Evolutionary conservation across 1,140 invertebrate genomes (phyloP).

Genomic region (Nasonia vitripennis): DNA sequence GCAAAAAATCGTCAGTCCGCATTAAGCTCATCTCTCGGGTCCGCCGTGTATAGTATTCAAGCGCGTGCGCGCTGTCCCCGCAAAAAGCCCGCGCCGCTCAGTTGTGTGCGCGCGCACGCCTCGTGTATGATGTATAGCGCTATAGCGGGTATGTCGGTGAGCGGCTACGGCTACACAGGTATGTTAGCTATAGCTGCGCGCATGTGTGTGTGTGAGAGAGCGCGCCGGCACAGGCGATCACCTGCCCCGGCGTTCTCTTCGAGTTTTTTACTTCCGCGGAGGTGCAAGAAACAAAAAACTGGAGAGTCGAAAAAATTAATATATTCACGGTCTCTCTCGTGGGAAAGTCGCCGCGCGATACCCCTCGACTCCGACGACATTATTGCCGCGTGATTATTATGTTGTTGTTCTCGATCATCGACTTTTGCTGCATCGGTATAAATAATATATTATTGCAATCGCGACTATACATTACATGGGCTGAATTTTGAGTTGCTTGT

Average conservation of each 20-base stretch:
- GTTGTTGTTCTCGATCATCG: not conserved
- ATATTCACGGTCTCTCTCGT: slow-evolving; percentile 53
- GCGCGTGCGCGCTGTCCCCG: slow-evolving; percentile 10
- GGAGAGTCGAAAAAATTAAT: slow-evolving; percentile 53
- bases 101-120: not conserved
- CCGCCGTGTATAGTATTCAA: not conserved
- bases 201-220: not conserved
- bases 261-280: slow-evolving; percentile 54
- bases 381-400: not conserved
- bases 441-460: too few relatives aligned
- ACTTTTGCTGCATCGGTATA: not conserved
- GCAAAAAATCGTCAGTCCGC: slow-evolving; percentile 41
- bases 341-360: slow-evolving; percentile 45
- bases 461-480: too few relatives aligned
- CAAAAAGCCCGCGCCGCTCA: slow-evolving; percentile 27
- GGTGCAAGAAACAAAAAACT: slow-evolving; percentile 50
- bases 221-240: slow-evolving; percentile 25
- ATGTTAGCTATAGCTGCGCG: not conserved
- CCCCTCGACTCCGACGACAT: not conserved
- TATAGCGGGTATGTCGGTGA: too few relatives aligned
- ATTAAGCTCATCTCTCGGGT: slow-evolving; percentile 42
- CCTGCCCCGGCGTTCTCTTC: slow-evolving; percentile 46
- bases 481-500: too few relatives aligned
- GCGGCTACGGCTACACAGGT: not conserved
- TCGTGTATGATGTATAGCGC: too few relatives aligned